Base-by-base conservation (phyloP, 2,797 vertebrate genomes). In the Cossypha niveicapilla region DNA sequence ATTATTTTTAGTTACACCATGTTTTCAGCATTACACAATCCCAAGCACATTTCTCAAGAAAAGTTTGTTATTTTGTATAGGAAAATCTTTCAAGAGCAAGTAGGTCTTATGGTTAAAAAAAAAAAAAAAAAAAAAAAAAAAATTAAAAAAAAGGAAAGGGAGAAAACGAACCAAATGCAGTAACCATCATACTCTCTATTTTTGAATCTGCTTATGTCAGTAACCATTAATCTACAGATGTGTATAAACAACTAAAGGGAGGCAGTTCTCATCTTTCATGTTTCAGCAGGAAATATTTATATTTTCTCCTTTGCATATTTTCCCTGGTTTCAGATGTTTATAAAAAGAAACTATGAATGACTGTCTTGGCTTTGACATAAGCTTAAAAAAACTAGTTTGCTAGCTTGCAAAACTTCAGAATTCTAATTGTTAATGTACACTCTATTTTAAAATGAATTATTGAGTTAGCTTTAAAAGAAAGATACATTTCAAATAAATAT, bases 221-320 rank as follows among this genome's bases (percentile, higher is more conserved):
- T 76, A 92, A 70, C 15, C 41, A 76, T 88, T 81, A 82, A 84
- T 60, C 71, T 85, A 82, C 67, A 88, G 51, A 81, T 88, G 47
- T 86, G 37, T 76, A 35, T 60, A 85, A 94, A 90, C 1, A 60
- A 51, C 41, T 45, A 81, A 86, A 84, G n/a, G 11, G 8, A 88
- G 10, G 25, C 70, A 88, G 47, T 39, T 87, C 62, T 87, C 50
- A 87, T 87, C 47, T 82, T 87, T 73, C 54, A 82, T 62, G 44
- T 51, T 91, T 68, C 63, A 87, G 23, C 75, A 94, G 75, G 45
- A 87, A 92, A 92, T 90, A 91, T 86, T 85, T 89, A 81, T 62
- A 42, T 93, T 92, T 93, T 76, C 57, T 51, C 32, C 7, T 63
- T 60, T 85, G n/a, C 28, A 77, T 58, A 76, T 90, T 94, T 87